Base-by-base conservation (phyloP, 2,888 invertebrate species). In the Pyrgus malvae region DNA sequence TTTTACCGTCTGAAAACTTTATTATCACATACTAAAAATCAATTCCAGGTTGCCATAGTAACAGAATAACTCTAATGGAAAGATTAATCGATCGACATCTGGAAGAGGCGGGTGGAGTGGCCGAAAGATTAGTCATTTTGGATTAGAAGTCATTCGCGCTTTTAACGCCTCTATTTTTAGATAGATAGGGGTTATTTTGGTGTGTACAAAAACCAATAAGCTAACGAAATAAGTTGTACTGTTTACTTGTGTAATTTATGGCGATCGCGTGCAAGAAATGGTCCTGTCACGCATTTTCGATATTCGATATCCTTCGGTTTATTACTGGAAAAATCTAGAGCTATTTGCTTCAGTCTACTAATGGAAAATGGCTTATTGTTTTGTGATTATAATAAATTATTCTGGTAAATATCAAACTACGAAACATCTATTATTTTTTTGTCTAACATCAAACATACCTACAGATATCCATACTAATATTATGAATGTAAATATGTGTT, bases 51-150 rank as follows among this genome's bases (percentile, higher is more conserved):
- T 67, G 60, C 76, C 71, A 79, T 76, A 62, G 77, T 65, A 71
- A 80, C 81, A 69, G 74, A 79, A 78, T 80, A 80, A 81, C 76
- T 76, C 73, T 75, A 68, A 81, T 81, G 70, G 69, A 65, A 79
- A 83, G 83, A 86, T 83, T 83, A 86, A 86, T 85, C 80, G 83
- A 81, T 79, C 73, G 77, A 74, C 83, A 80, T 81, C 78, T 82
- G 81, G 76, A 71, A 78, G 76, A 77, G 81, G 79, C 85, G 72
- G 80, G 71, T 69, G 68, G 70, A 77, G 76, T 74, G 70, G 71
- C 67, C 73, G 65, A n/a, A 71, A 80, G 83, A 86, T 87, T 87
- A 86, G 78, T 82, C 83, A 80, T 80, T 84, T 80, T 77, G 80
- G 78, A 83, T 78, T 80, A 78, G 23, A 7, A 21, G 19, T 23